These are phyloP conservation scores for Probosciger aterrimus DNA, from an alignment of 2,113 vertebrate genomes.

Conservation along the genomic window DNA sequence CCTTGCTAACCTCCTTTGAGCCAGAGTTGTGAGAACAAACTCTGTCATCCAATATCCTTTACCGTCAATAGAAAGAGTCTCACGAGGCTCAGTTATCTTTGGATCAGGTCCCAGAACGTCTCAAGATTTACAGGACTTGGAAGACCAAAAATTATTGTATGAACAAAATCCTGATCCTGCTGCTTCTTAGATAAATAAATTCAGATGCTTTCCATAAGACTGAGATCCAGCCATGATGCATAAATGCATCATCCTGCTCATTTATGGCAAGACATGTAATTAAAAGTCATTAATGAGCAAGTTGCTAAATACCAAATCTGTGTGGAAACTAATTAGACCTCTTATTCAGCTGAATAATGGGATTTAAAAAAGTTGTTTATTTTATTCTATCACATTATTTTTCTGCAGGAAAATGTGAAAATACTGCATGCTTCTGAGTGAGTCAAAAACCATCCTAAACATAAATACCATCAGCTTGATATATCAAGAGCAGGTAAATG, in stretches of 20 bases:
- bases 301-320: background rate
- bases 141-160: background rate
- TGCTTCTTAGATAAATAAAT: slow-evolving; percentile 20
- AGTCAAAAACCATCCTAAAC: slow-evolving; percentile 6
- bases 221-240: background rate
- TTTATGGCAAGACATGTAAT: background rate
- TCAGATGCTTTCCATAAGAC: background rate
- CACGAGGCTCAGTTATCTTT: background rate
- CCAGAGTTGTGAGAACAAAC: background rate
- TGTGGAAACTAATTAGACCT: background rate
- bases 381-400: background rate
- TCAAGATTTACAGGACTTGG: background rate
- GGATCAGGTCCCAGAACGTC: background rate
- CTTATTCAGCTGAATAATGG: background rate
- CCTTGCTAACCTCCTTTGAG: background rate
- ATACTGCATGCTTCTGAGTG: slow-evolving; percentile 13
- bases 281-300: background rate
- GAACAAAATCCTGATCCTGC: background rate
- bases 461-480: slow-evolving; percentile 21
- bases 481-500: background rate
- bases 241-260: background rate
- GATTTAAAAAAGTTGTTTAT: background rate
- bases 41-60: background rate
- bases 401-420: background rate
- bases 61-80: background rate